Evolutionary conservation across 2,888 invertebrate species (phyloP), one percentile per base, ranked within the genome.

Genomic region (Platycheirus rosarum): DNA sequence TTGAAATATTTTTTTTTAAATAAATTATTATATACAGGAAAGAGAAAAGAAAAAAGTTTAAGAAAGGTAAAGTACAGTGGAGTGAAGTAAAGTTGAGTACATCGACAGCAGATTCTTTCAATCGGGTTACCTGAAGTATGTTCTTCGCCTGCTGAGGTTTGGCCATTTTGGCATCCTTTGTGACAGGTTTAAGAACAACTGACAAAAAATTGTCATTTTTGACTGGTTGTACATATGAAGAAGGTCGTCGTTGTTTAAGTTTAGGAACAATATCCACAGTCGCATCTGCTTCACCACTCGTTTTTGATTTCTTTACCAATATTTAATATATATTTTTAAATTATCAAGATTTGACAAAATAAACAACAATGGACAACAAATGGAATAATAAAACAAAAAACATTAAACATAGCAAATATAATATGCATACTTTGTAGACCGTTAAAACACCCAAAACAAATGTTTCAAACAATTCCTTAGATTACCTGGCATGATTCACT

Each of bases 101-200:
- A 20, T 13, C 26, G 26, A 11, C 48, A 66, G 29, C 0, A 2
- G 18, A 40, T 55, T 48, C 13, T 4, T 5, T 20, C 35, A 8
- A 16, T 23, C 8, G 46, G n/a, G 37, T 86, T 89, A 90, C 90
- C 90, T 90, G 90, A 62, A 88, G 86, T 85, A 88, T 86, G 71
- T 87, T 85, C 70, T 87, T 88, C 20, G 88, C 89, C 85, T 88
- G 88, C 84, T 90, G 89, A 32, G 89, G 87, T 78, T 85, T 87
- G 80, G 89, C 89, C 85, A 90, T 90, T 86, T 88, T 87, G 49
- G 88, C 86, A 86, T 90, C 91, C 84, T 88, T 87, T 85, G 92
- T 91, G 79, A 93, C 93, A 55, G 93, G 93, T 90, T 93, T 94
- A 87, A 94, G 92, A 88, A 93, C 92, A 85, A 93, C 89, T 85